These are phyloP conservation scores for Melitaea athalia DNA, from an alignment of 2,888 invertebrate genomes.

Conservation along the genomic window DNA sequence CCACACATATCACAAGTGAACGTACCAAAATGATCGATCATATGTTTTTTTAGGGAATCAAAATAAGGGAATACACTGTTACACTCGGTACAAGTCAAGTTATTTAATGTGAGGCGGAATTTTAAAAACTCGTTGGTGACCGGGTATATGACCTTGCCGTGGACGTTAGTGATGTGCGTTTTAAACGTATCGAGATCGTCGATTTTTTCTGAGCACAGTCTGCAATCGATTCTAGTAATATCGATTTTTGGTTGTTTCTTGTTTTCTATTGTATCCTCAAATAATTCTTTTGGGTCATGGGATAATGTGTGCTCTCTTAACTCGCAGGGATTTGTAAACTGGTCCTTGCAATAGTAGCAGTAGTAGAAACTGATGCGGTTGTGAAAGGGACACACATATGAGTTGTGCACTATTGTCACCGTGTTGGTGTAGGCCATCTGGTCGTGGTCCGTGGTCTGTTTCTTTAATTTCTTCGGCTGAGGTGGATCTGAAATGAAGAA, in stretches of 20 bases:
- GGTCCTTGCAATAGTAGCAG: constrained; percentile 71
- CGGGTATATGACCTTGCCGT: constrained; percentile 52
- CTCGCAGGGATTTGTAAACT: constrained; percentile 68
- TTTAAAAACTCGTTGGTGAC: constrained; percentile 66
- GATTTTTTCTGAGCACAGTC: constrained; percentile 65
- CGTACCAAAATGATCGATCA: constrained; percentile 70
- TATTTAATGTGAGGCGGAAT: constrained; percentile 61
- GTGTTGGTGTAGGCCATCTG: constrained; percentile 62
- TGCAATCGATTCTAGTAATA: constrained; percentile 69
- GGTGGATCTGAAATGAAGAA: constrained; percentile 1
- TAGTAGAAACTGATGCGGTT: constrained; percentile 71
- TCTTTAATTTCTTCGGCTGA: constrained; percentile 40
- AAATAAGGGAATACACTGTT: constrained; percentile 62
- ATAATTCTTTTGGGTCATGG: constrained; percentile 60
- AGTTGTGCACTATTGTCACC: constrained; percentile 60
- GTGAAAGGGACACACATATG: constrained; percentile 68
- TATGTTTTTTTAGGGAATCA: constrained; percentile 67
- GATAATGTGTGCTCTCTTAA: constrained; percentile 64
- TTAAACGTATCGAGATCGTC: constrained; percentile 59
- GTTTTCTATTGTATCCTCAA: constrained; percentile 62
- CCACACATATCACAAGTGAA: constrained; percentile 71
- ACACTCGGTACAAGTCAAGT: constrained; percentile 68
- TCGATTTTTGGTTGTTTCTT: constrained; percentile 73
- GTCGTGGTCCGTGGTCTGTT: constrained; percentile 53
- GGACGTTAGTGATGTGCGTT: constrained; percentile 54